Evolutionary conservation across 2,797 vertebrate genomes (phyloP).

Genomic region (Lepus oiostolus): DNA sequence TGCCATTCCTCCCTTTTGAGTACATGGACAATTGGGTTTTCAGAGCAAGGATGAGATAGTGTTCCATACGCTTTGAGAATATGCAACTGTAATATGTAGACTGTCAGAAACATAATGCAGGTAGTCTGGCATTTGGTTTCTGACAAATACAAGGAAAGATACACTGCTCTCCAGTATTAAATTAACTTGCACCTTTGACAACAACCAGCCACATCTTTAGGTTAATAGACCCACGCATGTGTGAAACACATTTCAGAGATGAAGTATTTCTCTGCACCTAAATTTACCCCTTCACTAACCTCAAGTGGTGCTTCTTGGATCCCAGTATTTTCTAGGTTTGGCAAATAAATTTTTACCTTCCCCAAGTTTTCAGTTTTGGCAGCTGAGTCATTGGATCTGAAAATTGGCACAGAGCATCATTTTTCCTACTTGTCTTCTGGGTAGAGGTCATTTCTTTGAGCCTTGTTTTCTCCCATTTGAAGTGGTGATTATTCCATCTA

Average conservation of each 20-base stretch:
- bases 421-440: neutral
- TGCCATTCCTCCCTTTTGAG: slow-evolving; percentile 32
- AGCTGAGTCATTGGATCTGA: neutral
- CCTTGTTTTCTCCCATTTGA: neutral
- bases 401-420: neutral
- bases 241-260: neutral
- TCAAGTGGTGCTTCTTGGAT: neutral
- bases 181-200: neutral
- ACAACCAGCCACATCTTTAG: neutral
- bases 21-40: neutral
- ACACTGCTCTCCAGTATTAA: neutral
- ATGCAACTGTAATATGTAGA: neutral
- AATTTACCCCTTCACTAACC: neutral
- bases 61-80: neutral
- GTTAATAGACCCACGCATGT: neutral
- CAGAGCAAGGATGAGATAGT: neutral
- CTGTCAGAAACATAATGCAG: neutral
- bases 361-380: neutral
- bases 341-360: neutral
- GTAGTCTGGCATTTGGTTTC: neutral
- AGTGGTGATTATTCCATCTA: neutral
- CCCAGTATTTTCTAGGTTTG: neutral
- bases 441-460: neutral
- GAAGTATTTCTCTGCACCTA: neutral
- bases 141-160: neutral